Evolutionary conservation across 1,140 invertebrate genomes (phyloP).

Genomic region (Drosophila ananassae): DNA sequence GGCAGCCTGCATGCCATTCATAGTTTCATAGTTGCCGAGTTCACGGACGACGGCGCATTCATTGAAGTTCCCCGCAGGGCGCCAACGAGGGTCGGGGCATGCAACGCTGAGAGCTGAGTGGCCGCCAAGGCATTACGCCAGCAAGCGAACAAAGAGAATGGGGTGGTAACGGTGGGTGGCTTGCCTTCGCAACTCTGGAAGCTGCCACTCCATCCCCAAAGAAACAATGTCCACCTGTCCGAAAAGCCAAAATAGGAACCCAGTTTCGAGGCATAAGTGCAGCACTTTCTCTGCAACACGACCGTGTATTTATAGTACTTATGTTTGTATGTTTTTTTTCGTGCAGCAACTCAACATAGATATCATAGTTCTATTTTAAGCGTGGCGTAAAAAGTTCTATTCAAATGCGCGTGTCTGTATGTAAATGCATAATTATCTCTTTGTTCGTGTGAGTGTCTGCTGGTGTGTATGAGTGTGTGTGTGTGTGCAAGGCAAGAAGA

Average conservation of each 20-base stretch:
- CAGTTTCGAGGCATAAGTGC: slow-evolving; percentile 16
- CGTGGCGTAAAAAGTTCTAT: slow-evolving; percentile 64
- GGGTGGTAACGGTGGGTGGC: slow-evolving; percentile 3
- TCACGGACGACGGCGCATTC: slow-evolving; percentile 67
- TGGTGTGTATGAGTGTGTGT: slow-evolving; percentile 19
- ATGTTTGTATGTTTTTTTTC: slow-evolving; percentile 19
- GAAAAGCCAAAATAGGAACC: slow-evolving; percentile 5
- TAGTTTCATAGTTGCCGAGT: slow-evolving; percentile 64
- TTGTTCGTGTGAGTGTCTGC: not conserved
- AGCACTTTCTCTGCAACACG: slow-evolving; percentile 6
- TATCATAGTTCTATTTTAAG: slow-evolving; percentile 71
- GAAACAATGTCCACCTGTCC: slow-evolving; percentile 3
- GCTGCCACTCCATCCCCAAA: not conserved
- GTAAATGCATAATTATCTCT: slow-evolving; percentile 55
- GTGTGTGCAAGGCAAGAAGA: slow-evolving; percentile 11
- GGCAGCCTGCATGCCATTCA: slow-evolving; percentile 50
- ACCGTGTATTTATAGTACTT: not conserved
- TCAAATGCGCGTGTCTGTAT: slow-evolving; percentile 23
- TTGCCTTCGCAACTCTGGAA: not conserved
- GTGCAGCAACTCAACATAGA: slow-evolving; percentile 58
- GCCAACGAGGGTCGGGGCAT: slow-evolving; percentile 21
- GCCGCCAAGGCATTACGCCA: not conserved
- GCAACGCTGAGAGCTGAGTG: slow-evolving; percentile 30
- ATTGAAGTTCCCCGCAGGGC: slow-evolving; percentile 66
- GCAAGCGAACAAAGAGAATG: slow-evolving; percentile 1